phyloP scores from a whole-genome alignment of 2,797 vertebrate genomes.

The Hyperoplus lanceolatus region DNA sequence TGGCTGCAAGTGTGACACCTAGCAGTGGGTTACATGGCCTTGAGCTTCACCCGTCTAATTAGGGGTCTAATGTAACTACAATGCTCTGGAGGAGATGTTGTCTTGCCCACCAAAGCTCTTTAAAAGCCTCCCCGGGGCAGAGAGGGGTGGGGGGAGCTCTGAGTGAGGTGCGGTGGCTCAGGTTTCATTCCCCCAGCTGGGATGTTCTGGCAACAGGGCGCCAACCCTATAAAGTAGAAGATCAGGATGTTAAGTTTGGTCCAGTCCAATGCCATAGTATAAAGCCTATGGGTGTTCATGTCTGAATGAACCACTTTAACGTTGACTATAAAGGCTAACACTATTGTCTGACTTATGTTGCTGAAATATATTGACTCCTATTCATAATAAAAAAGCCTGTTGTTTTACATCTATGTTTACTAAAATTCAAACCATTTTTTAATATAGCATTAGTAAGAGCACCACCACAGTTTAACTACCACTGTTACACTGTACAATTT shows the following conservation, averaged over 20 bases:
- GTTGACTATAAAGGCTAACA: background rate
- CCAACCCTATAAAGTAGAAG: conserved; percentile 32
- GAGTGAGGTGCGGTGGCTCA: conserved; percentile 68
- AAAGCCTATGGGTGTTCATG: background rate
- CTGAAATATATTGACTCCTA: too few species aligned
- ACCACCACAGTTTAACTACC: too few species aligned
- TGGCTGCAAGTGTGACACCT: conserved; percentile 76
- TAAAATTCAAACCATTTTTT: background rate
- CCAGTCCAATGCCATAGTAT: background rate
- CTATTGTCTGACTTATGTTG: background rate
- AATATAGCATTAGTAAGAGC: too few species aligned
- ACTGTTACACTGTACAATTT: too few species aligned
- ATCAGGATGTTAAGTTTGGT: conserved; percentile 19
- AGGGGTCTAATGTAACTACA: conserved; percentile 82
- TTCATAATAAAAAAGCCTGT: background rate
- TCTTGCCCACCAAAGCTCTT: conserved; percentile 79
- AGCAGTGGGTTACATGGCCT: conserved; percentile 79
- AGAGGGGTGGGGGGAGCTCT: conserved; percentile 64
- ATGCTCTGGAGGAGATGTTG: conserved; percentile 85
- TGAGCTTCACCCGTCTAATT: conserved; percentile 84
- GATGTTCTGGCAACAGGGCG: conserved; percentile 64
- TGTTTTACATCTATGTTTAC: background rate
- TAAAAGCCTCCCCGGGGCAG: conserved; percentile 85
- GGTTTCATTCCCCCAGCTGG: conserved; percentile 65
- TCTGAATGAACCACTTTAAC: background rate